Conservation (phyloP, 2,797 vertebrate genomes). For the Gadopsis marmoratus region DNA sequence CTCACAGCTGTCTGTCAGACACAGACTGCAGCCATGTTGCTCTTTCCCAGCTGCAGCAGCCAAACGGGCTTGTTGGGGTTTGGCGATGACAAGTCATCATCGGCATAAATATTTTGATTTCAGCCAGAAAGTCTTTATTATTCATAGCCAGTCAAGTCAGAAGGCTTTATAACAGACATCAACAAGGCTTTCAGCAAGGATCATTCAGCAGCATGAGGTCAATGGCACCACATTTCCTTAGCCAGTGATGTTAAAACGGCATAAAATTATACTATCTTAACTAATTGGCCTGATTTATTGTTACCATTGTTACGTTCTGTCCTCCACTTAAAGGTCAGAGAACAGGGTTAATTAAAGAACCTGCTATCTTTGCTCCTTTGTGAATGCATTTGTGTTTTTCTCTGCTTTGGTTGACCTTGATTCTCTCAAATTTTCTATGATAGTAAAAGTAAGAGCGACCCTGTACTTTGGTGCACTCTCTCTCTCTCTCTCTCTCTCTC, state of each 20-base stretch:
- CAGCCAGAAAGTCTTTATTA: constrained; percentile 4
- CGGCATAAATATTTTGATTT: constrained; percentile 37
- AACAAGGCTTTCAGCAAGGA: neutral
- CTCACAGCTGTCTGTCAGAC: constrained; percentile 66
- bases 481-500: no score
- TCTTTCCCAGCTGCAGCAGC: constrained; percentile 51
- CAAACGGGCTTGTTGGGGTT: constrained; percentile 41
- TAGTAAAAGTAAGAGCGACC: constrained; percentile 13
- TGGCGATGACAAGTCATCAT: constrained; percentile 20
- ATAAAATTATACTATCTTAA: constrained; percentile 24
- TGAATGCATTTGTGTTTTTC: neutral
- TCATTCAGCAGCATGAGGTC: neutral
- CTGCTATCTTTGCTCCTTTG: constrained; percentile 14
- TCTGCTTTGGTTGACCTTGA: constrained; percentile 36
- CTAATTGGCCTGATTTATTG: constrained; percentile 32
- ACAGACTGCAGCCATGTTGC: constrained; percentile 39
- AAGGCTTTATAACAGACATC: constrained; percentile 1
- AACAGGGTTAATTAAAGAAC: constrained; percentile 35
- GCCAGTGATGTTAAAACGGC: neutral
- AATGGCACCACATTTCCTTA: neutral
- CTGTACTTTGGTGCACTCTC: neutral
- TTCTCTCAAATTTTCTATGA: constrained; percentile 3
- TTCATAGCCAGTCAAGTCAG: constrained; percentile 9
- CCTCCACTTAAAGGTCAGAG: constrained; percentile 29
- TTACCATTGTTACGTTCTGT: neutral